Evolutionary conservation across 2,113 vertebrate genomes (phyloP).

Genomic region (Mobula birostris): DNA sequence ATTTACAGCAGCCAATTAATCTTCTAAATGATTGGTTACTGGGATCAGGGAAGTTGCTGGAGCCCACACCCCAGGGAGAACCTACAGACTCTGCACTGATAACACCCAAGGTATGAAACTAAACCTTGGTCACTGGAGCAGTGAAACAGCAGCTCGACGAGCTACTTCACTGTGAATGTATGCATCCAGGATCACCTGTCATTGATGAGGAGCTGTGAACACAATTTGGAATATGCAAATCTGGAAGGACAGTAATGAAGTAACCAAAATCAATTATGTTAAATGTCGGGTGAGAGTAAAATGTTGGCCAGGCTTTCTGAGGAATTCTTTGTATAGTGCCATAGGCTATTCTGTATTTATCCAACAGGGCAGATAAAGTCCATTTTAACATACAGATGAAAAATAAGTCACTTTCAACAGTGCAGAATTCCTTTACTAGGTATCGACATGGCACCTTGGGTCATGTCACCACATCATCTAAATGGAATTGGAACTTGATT

Average conservation of each 20-base stretch:
- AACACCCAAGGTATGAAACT: too few species aligned
- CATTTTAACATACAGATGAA: background rate
- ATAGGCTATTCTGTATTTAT: background rate
- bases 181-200: background rate
- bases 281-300: background rate
- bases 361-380: background rate
- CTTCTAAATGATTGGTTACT: too few species aligned
- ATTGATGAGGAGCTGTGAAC: background rate
- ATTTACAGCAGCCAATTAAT: too few species aligned
- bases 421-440: background rate
- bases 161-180: too few species aligned
- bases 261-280: background rate
- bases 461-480: background rate
- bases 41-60: too few species aligned
- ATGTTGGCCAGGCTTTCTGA: background rate
- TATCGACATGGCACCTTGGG: background rate
- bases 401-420: background rate
- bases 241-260: background rate
- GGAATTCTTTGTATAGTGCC: background rate
- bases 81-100: too few species aligned
- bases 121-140: too few species aligned
- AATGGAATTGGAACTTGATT: background rate
- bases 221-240: background rate
- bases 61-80: too few species aligned
- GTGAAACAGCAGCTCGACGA: too few species aligned